Conservation (phyloP, 2,888 invertebrate genomes). For the Adela reaumurella region DNA sequence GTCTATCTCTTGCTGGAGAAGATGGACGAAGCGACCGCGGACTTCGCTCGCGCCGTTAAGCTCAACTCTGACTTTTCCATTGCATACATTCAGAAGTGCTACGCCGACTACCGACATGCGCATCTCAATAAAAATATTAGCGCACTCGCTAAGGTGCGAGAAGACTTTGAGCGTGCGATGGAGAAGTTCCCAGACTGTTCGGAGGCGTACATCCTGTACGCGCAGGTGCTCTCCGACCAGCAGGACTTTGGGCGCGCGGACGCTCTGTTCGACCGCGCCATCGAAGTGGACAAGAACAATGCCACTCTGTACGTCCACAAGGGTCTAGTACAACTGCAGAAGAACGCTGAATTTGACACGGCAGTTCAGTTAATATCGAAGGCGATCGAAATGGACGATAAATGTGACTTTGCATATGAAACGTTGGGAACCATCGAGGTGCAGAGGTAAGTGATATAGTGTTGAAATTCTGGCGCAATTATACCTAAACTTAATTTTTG, state of each 20-base stretch:
- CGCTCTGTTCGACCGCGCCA: slow-evolving; percentile 73
- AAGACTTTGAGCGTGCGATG: slow-evolving; percentile 71
- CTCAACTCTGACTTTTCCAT: slow-evolving; percentile 82
- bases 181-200: slow-evolving; percentile 79
- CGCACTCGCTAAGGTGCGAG: slow-evolving; percentile 62
- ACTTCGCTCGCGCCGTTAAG: slow-evolving; percentile 79
- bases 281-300: slow-evolving; percentile 78
- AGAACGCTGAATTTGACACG: slow-evolving; percentile 77
- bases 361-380: slow-evolving; percentile 74
- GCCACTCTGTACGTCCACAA: slow-evolving; percentile 85
- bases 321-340: slow-evolving; percentile 78
- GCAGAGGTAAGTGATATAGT: slow-evolving; percentile 62
- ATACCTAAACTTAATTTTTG: too few relatives aligned
- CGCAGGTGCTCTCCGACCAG: slow-evolving; percentile 85
- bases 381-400: slow-evolving; percentile 83
- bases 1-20: slow-evolving; percentile 79
- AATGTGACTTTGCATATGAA: slow-evolving; percentile 94
- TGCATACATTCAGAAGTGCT: slow-evolving; percentile 87
- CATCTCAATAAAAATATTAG: slow-evolving; percentile 58
- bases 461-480: neutral
- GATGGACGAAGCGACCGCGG: slow-evolving; percentile 73
- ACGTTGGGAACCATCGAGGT: slow-evolving; percentile 93
- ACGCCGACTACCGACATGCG: slow-evolving; percentile 78
- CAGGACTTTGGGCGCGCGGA: slow-evolving; percentile 82
- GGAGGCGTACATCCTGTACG: slow-evolving; percentile 85